Evolutionary conservation across 2,797 vertebrate genomes (phyloP).

Genomic region (Psittacula derbiana): DNA sequence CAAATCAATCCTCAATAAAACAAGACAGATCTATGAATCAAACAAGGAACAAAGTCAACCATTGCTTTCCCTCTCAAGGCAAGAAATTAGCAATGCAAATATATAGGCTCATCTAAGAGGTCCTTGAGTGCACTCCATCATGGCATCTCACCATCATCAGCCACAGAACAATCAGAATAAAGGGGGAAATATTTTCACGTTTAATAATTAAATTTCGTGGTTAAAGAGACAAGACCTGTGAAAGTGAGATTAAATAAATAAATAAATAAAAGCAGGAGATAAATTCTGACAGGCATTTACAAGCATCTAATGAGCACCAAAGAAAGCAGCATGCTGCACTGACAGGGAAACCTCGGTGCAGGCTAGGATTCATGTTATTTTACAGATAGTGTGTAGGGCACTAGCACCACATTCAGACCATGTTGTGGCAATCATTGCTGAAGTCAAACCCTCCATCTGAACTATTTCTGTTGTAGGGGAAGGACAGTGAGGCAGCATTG

Average conservation of each 20-base stretch:
- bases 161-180: slow-evolving; percentile 35
- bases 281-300: slow-evolving; percentile 12
- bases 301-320: background rate
- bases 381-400: background rate
- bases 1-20: slow-evolving; percentile 57
- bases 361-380: background rate
- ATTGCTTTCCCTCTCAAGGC: slow-evolving; percentile 29
- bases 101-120: slow-evolving; percentile 50
- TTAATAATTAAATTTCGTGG: slow-evolving; percentile 47
- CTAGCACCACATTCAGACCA: background rate
- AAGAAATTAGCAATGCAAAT: slow-evolving; percentile 63
- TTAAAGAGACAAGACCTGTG: slow-evolving; percentile 21
- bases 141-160: slow-evolving; percentile 26
- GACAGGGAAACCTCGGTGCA: background rate
- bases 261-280: background rate
- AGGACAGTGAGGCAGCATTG: background rate
- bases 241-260: background rate
- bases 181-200: slow-evolving; percentile 42
- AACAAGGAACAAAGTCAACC: slow-evolving; percentile 39
- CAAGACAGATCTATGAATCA: slow-evolving; percentile 58
- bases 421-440: background rate
- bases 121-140: slow-evolving; percentile 53
- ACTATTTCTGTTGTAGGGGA: background rate
- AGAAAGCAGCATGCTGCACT: background rate
- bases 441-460: background rate